These are phyloP conservation scores for Corythaixoides concolor DNA, from an alignment of 2,113 vertebrate species.

Conservation along the genomic window DNA sequence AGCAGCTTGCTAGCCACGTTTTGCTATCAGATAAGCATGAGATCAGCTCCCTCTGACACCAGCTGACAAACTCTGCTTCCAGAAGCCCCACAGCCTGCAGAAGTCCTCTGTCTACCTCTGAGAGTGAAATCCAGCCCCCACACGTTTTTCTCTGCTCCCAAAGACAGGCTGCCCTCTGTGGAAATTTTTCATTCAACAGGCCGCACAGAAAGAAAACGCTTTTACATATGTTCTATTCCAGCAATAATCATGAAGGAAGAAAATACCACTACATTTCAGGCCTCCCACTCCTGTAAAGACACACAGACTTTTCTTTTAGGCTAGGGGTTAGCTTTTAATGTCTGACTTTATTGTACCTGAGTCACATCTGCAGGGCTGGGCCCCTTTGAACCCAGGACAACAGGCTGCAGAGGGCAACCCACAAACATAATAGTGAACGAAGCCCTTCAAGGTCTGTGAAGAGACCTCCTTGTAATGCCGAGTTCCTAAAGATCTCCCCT, in stretches of 20 bases:
- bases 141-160: background rate
- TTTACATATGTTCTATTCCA: background rate
- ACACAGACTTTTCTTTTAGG: background rate
- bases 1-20: background rate
- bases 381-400: background rate
- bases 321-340: background rate
- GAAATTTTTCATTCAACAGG: background rate
- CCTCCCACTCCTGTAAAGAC: background rate
- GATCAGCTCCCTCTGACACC: constrained; percentile 21
- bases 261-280: background rate
- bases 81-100: background rate
- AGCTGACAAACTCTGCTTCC: constrained; percentile 35
- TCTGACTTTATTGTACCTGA: background rate
- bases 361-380: background rate
- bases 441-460: background rate
- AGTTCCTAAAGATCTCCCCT: background rate
- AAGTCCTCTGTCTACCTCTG: background rate
- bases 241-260: background rate
- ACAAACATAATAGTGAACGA: background rate
- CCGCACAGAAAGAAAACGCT: background rate
- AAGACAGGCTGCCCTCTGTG: background rate
- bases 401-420: background rate
- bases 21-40: constrained; percentile 19
- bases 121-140: background rate
- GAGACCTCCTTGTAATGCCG: background rate